Percentiles rank a stretch among this genome's conserved stretches.
Evolutionary conservation across 2,113 vertebrate species (phyloP).

Genomic region (Taurulus bubalis): DNA sequence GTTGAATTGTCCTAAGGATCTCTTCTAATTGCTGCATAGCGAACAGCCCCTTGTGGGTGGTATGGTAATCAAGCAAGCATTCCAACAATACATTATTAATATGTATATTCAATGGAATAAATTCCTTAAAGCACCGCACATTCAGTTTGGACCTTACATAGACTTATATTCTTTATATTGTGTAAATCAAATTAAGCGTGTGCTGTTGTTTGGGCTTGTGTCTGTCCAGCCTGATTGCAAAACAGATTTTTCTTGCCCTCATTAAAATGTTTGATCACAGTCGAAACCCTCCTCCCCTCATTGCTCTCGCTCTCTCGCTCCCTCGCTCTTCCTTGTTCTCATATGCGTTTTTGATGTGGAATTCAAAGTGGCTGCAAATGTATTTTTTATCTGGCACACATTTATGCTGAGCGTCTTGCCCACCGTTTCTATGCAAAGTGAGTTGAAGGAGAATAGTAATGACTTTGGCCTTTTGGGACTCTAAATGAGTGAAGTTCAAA

Average conservation of each 20-base stretch:
- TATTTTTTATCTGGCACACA: conserved; percentile 90
- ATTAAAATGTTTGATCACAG: conserved; percentile 86
- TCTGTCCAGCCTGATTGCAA: conserved; percentile 26
- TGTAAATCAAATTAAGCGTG: not conserved
- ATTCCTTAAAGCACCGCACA: conserved; percentile 32
- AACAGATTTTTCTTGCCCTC: conserved; percentile 67
- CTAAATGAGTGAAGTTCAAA: conserved; percentile 94
- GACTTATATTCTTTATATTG: conserved; percentile 2
- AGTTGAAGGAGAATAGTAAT: conserved; percentile 94
- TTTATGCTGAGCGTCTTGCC: conserved; percentile 82
- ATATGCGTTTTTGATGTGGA: conserved; percentile 86
- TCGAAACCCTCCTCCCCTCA: conserved; percentile 36
- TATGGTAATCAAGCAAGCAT: conserved; percentile 48
- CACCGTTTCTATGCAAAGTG: conserved; percentile 90
- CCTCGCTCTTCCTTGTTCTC: conserved; percentile 7
- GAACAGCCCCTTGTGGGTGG: conserved; percentile 31
- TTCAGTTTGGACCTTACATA: conserved; percentile 8
- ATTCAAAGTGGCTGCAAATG: conserved; percentile 94
- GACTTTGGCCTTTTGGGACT: conserved; percentile 91
- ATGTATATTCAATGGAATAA: conserved; percentile 25
- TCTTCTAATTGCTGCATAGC: conserved; percentile 40
- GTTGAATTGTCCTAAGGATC: conserved; percentile 22
- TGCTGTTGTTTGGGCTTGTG: not conserved
- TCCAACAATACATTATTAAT: conserved; percentile 54
- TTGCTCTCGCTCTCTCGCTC: not conserved